These are phyloP conservation scores for Pseudorhombus dupliciocellatus DNA, from an alignment of 2,113 vertebrate genomes.

Conservation along the genomic window DNA sequence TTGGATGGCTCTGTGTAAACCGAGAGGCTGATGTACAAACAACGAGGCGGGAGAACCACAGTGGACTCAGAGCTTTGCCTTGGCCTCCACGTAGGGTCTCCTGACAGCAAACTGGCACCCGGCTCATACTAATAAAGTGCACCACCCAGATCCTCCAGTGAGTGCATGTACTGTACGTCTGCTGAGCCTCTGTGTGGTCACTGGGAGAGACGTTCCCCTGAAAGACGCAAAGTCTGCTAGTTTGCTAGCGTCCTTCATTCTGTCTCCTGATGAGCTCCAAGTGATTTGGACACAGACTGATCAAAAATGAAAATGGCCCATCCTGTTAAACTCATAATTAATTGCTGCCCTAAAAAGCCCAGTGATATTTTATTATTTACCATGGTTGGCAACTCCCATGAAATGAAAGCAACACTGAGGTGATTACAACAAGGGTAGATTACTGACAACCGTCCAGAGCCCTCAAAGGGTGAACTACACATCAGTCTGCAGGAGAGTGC, in stretches of 20 bases:
- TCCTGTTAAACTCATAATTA: constrained; percentile 42
- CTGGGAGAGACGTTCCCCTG: constrained; percentile 29
- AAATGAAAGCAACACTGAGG: neutral
- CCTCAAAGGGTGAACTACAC: neutral
- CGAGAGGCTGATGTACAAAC: constrained; percentile 65
- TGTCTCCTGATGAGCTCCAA: constrained; percentile 38
- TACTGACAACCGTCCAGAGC: neutral
- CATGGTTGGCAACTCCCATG: neutral
- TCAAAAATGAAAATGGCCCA: constrained; percentile 18
- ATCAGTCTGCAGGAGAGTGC: neutral
- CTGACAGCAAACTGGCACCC: constrained; percentile 69
- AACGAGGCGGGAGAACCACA: constrained; percentile 52
- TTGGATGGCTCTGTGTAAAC: constrained; percentile 65
- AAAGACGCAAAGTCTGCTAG: constrained; percentile 56
- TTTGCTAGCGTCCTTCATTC: constrained; percentile 30
- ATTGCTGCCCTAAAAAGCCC: constrained; percentile 21
- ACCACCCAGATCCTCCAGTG: constrained; percentile 50
- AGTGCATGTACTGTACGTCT: constrained; percentile 21
- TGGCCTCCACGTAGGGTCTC: constrained; percentile 54
- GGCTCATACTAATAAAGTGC: constrained; percentile 62
- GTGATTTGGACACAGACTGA: constrained; percentile 32
- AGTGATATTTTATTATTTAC: neutral
- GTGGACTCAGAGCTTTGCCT: constrained; percentile 63
- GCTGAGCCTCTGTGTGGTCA: constrained; percentile 67
- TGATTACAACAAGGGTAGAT: neutral